Base-by-base conservation (phyloP, 2,113 vertebrate genomes). In the Pteruthius melanotis region DNA sequence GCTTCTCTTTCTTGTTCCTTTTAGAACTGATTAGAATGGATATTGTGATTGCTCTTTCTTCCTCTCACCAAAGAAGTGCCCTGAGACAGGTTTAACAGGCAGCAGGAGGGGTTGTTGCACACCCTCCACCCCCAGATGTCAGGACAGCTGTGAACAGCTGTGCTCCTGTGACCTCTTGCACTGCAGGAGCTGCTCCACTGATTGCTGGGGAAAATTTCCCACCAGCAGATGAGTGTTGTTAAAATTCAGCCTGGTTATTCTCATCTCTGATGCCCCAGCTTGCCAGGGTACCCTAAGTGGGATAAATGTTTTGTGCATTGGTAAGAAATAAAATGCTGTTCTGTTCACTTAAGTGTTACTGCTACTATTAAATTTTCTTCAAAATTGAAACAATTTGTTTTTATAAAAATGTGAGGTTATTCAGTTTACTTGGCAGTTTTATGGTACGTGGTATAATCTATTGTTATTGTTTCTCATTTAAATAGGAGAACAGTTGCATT, bases 361-460 rank as follows among this genome's bases (percentile, higher is more conserved):
- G 81, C 84, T 95, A 11, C 87, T 94, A 93, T 94, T 93, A 97
- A 93, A 87, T 96, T 97, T 93, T 82, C 87, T 91, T 87, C 50
- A 75, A 93, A 97, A 94, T 84, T 74, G 90, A 89, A 96, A 82
- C 92, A 71, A 78, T 91, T 87, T 84, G 44, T 96, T 89, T 96
- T 89, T 81, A 82, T 95, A 70, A 78, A 92, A 94, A 87, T 75
- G 81, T 33, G 31, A 42, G 69, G 60, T 93, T 88, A 89, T 92
- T 94, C 79, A 72, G 82, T 94, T 94, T 92, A 28, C 68, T 83
- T 89, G 89, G 83, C 89, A 93, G 86, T 65, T 97, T 96, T 87
- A 89, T 78, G 72, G 83, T 47, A 84, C 15, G 2, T 70, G 60
- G 17, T 80, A 59, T 75, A 89, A 90, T 90, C 83, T 93, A n/a